A percentile compares a stretch with the other conserved stretches of the same genome.
Evolutionary conservation across 92 coral and sea anemone genomes (phyloP).

Genomic region (Diadumene lineata): DNA sequence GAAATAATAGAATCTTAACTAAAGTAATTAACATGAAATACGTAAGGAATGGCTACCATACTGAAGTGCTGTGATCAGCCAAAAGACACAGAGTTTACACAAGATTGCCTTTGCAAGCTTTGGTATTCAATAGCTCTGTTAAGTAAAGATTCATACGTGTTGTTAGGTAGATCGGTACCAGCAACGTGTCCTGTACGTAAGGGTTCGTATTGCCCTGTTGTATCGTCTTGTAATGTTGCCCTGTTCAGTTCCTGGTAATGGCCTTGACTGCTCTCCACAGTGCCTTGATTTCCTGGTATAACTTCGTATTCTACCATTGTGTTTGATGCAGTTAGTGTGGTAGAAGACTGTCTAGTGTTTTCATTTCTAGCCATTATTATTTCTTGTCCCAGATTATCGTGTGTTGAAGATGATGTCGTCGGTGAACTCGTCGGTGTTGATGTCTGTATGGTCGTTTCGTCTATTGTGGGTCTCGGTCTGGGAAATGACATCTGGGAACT

Average conservation of each 20-base stretch:
- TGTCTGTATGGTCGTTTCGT: too few species aligned
- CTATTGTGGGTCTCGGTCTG: too few species aligned
- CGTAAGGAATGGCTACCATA: background rate
- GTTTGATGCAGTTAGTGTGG: background rate
- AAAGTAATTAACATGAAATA: background rate
- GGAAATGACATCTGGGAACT: too few species aligned
- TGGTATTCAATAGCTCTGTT: background rate
- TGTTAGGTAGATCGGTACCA: background rate
- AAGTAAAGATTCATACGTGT: background rate
- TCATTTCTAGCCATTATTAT: background rate
- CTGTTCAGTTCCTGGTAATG: background rate
- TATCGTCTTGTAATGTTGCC: background rate
- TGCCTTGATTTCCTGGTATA: background rate
- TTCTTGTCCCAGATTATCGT: too few species aligned
- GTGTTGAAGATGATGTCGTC: too few species aligned
- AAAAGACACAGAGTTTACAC: background rate
- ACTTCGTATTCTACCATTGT: background rate
- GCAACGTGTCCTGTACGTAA: background rate
- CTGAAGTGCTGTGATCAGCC: too few species aligned
- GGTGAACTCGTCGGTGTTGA: too few species aligned
- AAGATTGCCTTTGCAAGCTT: background rate
- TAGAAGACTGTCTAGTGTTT: background rate
- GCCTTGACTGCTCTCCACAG: background rate
- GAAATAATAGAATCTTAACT: too few species aligned
- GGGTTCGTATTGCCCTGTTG: background rate